These are phyloP conservation scores for Ambastaia sidthimunki DNA, from an alignment of 2,797 vertebrate genomes.

Conservation along the genomic window DNA sequence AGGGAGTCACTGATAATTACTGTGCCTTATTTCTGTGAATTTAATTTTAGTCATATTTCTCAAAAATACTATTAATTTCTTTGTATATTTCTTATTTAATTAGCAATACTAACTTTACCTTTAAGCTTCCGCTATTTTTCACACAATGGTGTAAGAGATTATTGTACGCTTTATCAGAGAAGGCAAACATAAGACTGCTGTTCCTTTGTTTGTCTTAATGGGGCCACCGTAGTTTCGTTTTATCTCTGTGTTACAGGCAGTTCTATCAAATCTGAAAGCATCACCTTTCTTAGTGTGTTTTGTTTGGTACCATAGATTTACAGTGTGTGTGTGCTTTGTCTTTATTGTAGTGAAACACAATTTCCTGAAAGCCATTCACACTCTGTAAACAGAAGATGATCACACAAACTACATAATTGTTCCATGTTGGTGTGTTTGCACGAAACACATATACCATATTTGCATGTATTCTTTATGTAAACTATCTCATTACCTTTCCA, in stretches of 20 bases:
- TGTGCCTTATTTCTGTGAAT: too few species aligned
- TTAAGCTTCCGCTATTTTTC: not conserved
- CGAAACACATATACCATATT: not conserved
- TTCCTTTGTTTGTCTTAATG: constrained; percentile 23
- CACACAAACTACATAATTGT: not conserved
- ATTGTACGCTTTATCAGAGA: not conserved
- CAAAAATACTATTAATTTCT: too few species aligned
- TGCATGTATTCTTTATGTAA: constrained; percentile 35
- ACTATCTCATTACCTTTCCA: not conserved
- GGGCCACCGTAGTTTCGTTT: constrained; percentile 15
- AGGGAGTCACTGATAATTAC: not conserved
- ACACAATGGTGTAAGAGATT: not conserved
- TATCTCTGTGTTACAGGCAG: constrained; percentile 28
- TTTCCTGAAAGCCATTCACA: not conserved
- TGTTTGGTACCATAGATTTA: not conserved
- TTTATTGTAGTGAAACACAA: not conserved
- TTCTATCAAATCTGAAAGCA: constrained; percentile 9
- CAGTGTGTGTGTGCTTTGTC: not conserved
- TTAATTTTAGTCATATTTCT: too few species aligned
- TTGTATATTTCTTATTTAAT: too few species aligned
- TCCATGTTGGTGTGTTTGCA: not conserved
- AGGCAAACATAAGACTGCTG: constrained; percentile 24
- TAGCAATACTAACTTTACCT: not conserved
- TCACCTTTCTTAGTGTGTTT: not conserved
- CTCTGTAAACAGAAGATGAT: not conserved